Evolutionary conservation across 2,888 invertebrate species (phyloP), one percentile per base, ranked within the genome.

Genomic region (Torymus aiolomorphi): DNA sequence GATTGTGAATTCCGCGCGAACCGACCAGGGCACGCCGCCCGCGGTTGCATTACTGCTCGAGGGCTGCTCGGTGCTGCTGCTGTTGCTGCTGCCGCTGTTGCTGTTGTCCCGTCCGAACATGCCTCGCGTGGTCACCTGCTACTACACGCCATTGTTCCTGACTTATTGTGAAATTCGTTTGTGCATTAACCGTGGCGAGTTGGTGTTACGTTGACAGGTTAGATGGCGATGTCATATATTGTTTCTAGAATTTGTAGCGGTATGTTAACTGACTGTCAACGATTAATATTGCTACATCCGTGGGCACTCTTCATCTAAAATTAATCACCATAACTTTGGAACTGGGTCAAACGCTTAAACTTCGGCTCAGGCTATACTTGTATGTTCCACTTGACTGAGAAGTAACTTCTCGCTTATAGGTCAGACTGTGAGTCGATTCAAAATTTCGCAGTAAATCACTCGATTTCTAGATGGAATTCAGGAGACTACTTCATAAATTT

Each of bases 41-140:
- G 57, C 51, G 49, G 56, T 49, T 56, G 59, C 54, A 72, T 75
- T 76, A 59, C 69, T n/a, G 67, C 59, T 49, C 16, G 71, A 71
- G 12, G 49, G 20, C 61, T 83, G 42, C 14, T 82, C 80, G 42
- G 42, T 42, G 42, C 42, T 42, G 42, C 42, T 42, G 42, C 42
- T 42, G 42, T 42, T 42, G 42, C 42, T 42, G 42, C 42, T 42
- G 8, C 42, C 42, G 42, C 42, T 42, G 42, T 42, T 42, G 42
- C 42, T 42, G 24, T 79, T 82, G 69, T 83, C 78, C 24, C 83
- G 83, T 67, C 83, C 81, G 81, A 84, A 85, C 86, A 86, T 86
- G 69, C 81, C 82, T 77, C 18, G 66, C 13, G 14, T 2, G 49
- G 65, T 75, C 66, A 66, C 71, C 71, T 76, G 24, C 18, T 42